These are phyloP conservation scores for Leuctra nigra DNA, from an alignment of 2,888 invertebrate species.

Conservation along the genomic window DNA sequence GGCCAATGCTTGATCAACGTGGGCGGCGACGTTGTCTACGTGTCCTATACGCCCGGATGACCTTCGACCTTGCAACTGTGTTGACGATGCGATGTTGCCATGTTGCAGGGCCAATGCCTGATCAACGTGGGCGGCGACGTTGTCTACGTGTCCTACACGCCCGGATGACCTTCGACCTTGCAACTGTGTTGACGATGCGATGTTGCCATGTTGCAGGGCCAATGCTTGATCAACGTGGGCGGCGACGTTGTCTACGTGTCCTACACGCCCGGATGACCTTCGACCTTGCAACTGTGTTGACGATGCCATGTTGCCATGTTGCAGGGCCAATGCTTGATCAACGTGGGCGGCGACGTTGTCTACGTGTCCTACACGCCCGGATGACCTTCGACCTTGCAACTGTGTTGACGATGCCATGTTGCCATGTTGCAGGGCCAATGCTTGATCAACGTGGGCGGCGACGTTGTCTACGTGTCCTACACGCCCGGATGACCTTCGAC, in stretches of 20 bases:
- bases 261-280: slow-evolving; percentile 43
- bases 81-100: too few relatives aligned
- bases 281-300: too few relatives aligned
- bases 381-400: too few relatives aligned
- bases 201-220: slow-evolving; percentile 89
- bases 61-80: too few relatives aligned
- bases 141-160: slow-evolving; percentile 66
- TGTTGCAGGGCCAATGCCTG: slow-evolving; percentile 85
- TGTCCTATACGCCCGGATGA: slow-evolving; percentile 52
- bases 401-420: too few relatives aligned
- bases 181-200: too few relatives aligned
- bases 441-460: slow-evolving; percentile 91
- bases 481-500: slow-evolving; percentile 8
- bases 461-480: slow-evolving; percentile 80
- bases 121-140: slow-evolving; percentile 95
- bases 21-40: slow-evolving; percentile 88
- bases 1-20: slow-evolving; percentile 94
- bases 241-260: slow-evolving; percentile 87
- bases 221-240: slow-evolving; percentile 91
- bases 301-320: too few relatives aligned
- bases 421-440: slow-evolving; percentile 93
- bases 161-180: too few relatives aligned
- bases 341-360: slow-evolving; percentile 93
- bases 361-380: slow-evolving; percentile 60
- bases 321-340: slow-evolving; percentile 92